Evolutionary conservation across 2,113 vertebrate species (phyloP).

Genomic region (Rissa tridactyla): DNA sequence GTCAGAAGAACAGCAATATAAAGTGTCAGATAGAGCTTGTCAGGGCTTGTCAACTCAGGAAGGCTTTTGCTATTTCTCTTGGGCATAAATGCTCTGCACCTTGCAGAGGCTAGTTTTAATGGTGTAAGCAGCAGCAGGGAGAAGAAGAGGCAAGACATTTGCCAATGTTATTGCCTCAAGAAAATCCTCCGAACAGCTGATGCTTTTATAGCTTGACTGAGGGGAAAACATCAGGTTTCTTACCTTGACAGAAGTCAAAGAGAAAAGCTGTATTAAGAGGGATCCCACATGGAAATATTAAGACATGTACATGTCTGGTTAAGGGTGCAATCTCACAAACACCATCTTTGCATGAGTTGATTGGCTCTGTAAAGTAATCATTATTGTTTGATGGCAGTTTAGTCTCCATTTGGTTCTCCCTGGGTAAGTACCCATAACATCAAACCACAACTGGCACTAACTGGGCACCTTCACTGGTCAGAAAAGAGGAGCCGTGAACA

Average conservation of each 20-base stretch:
- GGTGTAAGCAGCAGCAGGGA: neutral
- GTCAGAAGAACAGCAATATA: neutral
- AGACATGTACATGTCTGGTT: neutral
- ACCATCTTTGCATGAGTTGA: neutral
- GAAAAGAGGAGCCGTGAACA: neutral
- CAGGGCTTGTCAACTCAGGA: neutral
- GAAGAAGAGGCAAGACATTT: neutral
- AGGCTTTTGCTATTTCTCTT: neutral
- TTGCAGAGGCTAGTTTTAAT: neutral
- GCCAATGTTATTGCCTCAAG: neutral
- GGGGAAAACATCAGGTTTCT: neutral
- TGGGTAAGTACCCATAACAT: neutral
- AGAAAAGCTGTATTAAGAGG: neutral
- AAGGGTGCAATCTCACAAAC: neutral
- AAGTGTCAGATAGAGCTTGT: neutral
- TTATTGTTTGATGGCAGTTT: neutral
- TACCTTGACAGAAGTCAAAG: neutral
- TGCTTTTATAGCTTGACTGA: neutral
- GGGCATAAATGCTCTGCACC: neutral
- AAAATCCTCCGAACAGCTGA: neutral
- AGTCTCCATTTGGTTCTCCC: neutral
- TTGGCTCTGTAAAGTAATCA: neutral
- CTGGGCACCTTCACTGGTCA: neutral
- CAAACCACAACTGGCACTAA: neutral
- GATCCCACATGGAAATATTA: neutral